Percentiles rank a stretch among this genome's conserved stretches.
Conservation (phyloP, 1,140 invertebrate genomes). For the Hermetia illucens region DNA sequence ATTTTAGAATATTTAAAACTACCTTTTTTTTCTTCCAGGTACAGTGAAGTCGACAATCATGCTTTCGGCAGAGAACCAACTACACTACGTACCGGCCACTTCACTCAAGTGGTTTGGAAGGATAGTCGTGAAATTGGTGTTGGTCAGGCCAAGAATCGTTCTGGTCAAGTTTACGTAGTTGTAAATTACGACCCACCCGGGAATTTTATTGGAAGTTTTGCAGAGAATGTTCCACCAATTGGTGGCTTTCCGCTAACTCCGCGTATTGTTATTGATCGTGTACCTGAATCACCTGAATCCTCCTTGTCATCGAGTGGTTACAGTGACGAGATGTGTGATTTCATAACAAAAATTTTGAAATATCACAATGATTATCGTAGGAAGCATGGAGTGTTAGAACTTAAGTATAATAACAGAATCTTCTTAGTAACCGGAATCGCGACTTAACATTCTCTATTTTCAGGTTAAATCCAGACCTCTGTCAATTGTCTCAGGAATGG, state of each 20-base stretch:
- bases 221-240: slow-evolving; percentile 52
- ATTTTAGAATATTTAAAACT: not conserved
- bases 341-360: slow-evolving; percentile 48
- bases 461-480: slow-evolving; percentile 34
- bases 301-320: slow-evolving; percentile 3
- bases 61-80: slow-evolving; percentile 49
- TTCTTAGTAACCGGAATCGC: not conserved
- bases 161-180: slow-evolving; percentile 65
- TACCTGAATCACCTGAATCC: slow-evolving; percentile 1
- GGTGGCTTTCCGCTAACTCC: slow-evolving; percentile 17
- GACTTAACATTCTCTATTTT: slow-evolving; percentile 11
- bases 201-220: slow-evolving; percentile 66
- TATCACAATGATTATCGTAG: slow-evolving; percentile 65
- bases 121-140: slow-evolving; percentile 61
- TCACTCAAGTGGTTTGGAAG: slow-evolving; percentile 70
- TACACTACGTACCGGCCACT: slow-evolving; percentile 54
- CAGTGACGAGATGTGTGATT: slow-evolving; percentile 11
- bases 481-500: slow-evolving; percentile 52
- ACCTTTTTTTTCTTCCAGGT: slow-evolving; percentile 11
- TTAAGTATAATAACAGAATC: slow-evolving; percentile 27
- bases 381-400: slow-evolving; percentile 50
- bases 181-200: slow-evolving; percentile 78
- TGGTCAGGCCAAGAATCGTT: slow-evolving; percentile 50
- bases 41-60: slow-evolving; percentile 42
- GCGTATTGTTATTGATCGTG: not conserved